Percentiles rank a stretch among this genome's conserved stretches.
Conservation (phyloP, 1,140 invertebrate genomes). For the Diplogasteroides magnus region DNA sequence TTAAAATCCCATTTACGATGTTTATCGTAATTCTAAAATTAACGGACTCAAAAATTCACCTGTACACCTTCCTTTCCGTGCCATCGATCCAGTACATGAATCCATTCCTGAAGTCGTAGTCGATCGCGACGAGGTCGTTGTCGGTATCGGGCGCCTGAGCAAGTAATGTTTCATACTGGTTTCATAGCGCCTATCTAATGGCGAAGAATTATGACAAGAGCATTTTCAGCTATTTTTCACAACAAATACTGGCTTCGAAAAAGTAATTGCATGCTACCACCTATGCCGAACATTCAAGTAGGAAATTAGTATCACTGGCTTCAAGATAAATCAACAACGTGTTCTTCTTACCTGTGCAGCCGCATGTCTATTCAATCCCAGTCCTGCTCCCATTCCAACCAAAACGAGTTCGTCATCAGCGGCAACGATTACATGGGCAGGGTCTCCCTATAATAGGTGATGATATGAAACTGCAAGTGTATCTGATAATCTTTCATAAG, state of each 20-base stretch:
- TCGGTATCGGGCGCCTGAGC: conserved; percentile 29
- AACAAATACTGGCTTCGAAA: not conserved
- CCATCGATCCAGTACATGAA: conserved; percentile 54
- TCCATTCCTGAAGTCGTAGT: conserved; percentile 47
- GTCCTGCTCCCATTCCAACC: conserved; percentile 34
- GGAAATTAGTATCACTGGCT: not conserved
- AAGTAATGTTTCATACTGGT: too few species aligned
- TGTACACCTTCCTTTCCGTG: conserved; percentile 35
- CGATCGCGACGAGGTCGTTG: conserved; percentile 49
- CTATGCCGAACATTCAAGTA: too few species aligned
- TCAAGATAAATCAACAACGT: not conserved
- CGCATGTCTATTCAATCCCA: conserved; percentile 42
- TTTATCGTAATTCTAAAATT: too few species aligned
- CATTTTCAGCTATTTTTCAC: not conserved
- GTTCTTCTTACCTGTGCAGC: conserved; percentile 24
- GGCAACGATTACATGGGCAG: conserved; percentile 46
- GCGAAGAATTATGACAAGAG: conserved; percentile 11
- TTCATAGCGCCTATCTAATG: too few species aligned
- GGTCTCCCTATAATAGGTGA: conserved; percentile 37
- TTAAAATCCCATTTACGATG: too few species aligned
- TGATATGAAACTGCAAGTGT: too few species aligned
- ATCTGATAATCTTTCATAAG: too few species aligned
- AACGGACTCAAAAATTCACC: conserved; percentile 6
- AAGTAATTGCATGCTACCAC: too few species aligned
- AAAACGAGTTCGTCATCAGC: conserved; percentile 48